These are phyloP conservation scores for Amphiduros pacificus DNA, from an alignment of 2,888 invertebrate genomes.

Conservation along the genomic window DNA sequence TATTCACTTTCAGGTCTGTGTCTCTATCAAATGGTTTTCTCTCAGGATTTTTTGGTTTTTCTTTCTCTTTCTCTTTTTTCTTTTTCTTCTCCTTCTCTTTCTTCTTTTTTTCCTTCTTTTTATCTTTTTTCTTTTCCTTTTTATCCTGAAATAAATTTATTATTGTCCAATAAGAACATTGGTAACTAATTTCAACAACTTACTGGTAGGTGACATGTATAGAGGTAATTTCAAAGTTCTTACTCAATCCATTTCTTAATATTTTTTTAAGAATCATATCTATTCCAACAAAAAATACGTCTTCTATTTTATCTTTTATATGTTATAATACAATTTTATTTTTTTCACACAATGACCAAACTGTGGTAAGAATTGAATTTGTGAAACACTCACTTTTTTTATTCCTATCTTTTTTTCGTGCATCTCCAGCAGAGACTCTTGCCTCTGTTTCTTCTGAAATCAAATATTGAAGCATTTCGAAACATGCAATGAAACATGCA, in stretches of 20 bases:
- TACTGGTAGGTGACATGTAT: no score
- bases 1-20: constrained; percentile 5
- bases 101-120: constrained; percentile 1
- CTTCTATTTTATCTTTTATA: no score
- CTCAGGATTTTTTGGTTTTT: constrained; percentile 1
- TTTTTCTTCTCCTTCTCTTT: constrained; percentile 6
- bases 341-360: no score
- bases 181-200: no score
- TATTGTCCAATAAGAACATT: neutral
- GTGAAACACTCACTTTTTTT: constrained; percentile 7
- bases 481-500: no score
- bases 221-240: no score
- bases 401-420: constrained; percentile 4
- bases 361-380: no score
- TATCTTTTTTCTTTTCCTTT: neutral
- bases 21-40: constrained; percentile 12
- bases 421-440: neutral
- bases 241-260: no score
- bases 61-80: constrained; percentile 9
- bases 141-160: neutral
- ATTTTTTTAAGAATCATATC: no score
- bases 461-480: no score
- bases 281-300: no score
- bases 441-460: neutral
- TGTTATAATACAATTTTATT: no score